phyloP scores from a whole-genome alignment of 2,888 invertebrate species.

The Tromatobia lineatoria region DNA sequence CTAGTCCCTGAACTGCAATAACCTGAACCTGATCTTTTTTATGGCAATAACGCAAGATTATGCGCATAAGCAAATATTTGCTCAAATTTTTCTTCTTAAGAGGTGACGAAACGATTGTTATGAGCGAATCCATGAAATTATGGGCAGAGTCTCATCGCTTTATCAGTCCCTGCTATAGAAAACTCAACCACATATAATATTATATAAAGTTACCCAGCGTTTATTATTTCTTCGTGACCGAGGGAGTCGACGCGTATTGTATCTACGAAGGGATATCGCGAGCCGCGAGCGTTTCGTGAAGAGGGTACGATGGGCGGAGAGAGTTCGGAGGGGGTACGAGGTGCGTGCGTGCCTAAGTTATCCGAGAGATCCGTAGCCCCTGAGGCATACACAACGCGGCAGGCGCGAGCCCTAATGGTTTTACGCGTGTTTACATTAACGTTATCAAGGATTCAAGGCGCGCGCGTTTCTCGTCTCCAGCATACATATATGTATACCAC shows the following conservation, averaged over 20 bases:
- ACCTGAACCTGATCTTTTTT: not conserved
- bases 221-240: constrained; percentile 56
- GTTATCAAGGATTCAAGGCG: constrained; percentile 76
- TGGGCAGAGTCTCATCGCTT: not conserved
- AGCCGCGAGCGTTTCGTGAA: constrained; percentile 73
- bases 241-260: constrained; percentile 51
- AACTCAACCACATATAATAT: constrained; percentile 46
- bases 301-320: constrained; percentile 69
- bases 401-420: constrained; percentile 72
- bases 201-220: constrained; percentile 52
- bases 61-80: no score
- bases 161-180: not conserved
- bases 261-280: constrained; percentile 69
- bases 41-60: no score
- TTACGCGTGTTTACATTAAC: constrained; percentile 80
- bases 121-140: not conserved
- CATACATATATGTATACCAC: constrained; percentile 19
- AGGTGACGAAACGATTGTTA: not conserved
- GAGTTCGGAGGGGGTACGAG: constrained; percentile 14
- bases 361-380: constrained; percentile 63
- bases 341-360: constrained; percentile 65
- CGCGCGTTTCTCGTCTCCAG: constrained; percentile 56
- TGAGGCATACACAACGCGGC: constrained; percentile 52
- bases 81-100: not conserved
- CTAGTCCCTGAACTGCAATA: not conserved